Base-by-base conservation (phyloP, 1,140 invertebrate species). In the Apis cerana region DNA sequence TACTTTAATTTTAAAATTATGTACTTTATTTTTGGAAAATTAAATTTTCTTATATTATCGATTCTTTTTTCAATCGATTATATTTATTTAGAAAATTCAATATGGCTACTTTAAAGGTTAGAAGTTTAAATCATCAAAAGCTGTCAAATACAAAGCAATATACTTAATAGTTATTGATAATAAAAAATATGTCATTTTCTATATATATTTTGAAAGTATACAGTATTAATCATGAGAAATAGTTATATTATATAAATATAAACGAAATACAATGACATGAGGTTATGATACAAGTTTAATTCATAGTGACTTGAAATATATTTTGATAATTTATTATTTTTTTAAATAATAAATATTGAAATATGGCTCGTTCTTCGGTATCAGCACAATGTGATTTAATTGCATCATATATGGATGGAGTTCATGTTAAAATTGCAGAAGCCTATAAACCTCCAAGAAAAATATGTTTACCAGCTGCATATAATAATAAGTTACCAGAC, bases 401-500 rank as follows among this genome's bases (percentile, higher is more conserved):
- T n/a, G 90, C 91, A n/a, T 94, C 93, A 83, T 97, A 96, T 87
- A 96, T 97, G 96, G 97, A 98, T 93, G 97, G 96, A 85, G 96
- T 98, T 83, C 96, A 97, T 80, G 97, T 98, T 65, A 98, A 98
- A 95, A 98, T 98, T 92, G 96, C 97, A 68, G 97, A 98, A 93
- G 96, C 96, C 83, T 98, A 97, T 88, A 97, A 97, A 93, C 96
- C 97, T 79, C 97, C 97, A 23, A 95, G 96, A 78, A 95, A 95
- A 93, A 96, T 97, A 70, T 95, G 96, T 83, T 91, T 97, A 85
- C 96, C 97, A 65, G 95, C 96, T 82, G 95, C 95, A 84, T 95
- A 96, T 85, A 94, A 95, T 54, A 96, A 96, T 90, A 95, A 95
- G 90, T 89, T 96, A 62, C 92, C 92, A 0, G 90, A 93, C 83